Percentiles rank a stretch among this genome's conserved stretches.
Evolutionary conservation across 2,888 invertebrate genomes (phyloP).

Genomic region (Tricholauxania praeusta): DNA sequence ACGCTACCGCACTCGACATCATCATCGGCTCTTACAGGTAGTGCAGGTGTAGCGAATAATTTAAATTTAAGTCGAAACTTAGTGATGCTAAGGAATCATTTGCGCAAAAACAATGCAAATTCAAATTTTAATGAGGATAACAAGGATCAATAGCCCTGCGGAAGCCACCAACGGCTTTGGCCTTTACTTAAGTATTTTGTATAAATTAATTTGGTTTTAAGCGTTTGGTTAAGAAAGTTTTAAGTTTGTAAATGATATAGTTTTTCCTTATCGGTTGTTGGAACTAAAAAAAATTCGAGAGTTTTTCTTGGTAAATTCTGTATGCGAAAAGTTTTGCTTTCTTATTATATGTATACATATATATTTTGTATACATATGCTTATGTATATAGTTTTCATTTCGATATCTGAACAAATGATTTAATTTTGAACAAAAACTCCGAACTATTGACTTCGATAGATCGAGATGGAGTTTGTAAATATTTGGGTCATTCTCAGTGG

Average conservation of each 20-base stretch:
- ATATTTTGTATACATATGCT: not conserved
- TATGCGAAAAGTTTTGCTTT: not conserved
- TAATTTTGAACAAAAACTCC: no score
- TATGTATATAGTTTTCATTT: no score
- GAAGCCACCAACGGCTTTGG: constrained; percentile 22
- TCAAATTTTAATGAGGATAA: constrained; percentile 51
- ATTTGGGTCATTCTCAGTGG: no score
- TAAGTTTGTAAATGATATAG: no score
- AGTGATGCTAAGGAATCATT: constrained; percentile 66
- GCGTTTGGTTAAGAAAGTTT: not conserved
- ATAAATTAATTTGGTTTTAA: constrained; percentile 11
- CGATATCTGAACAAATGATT: no score
- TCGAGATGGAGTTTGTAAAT: no score
- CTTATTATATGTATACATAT: constrained; percentile 39
- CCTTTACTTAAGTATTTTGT: constrained; percentile 22
- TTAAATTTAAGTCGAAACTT: constrained; percentile 65
- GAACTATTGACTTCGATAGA: no score
- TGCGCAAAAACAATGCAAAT: constrained; percentile 63
- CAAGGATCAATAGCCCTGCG: constrained; percentile 60
- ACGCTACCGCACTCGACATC: constrained; percentile 62
- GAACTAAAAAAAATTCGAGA: no score
- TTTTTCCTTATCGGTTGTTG: no score
- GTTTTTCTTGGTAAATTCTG: no score
- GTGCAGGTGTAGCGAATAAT: constrained; percentile 55
- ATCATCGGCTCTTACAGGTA: constrained; percentile 41